A percentile compares a stretch with the other conserved stretches of the same genome.
phyloP scores from a whole-genome alignment of 2,888 invertebrate species.

The Parelbella ahira region DNA sequence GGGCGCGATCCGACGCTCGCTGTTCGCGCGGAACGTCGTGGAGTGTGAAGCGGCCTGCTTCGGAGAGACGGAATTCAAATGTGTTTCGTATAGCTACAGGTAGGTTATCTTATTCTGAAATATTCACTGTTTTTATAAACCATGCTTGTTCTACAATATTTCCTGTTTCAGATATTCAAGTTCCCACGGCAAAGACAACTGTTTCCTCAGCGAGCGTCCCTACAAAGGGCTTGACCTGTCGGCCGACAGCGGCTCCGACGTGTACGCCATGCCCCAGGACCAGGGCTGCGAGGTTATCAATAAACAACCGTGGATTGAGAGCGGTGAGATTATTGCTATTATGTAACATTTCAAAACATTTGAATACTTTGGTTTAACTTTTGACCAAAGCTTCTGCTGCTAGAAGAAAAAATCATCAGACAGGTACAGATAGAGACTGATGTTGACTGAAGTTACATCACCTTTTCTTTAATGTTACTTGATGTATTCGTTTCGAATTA shows the following conservation, averaged over 20 bases:
- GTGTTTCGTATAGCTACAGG: slow-evolving; percentile 89
- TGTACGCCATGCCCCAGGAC: slow-evolving; percentile 86
- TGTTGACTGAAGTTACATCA: no score
- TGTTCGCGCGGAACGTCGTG: slow-evolving; percentile 84
- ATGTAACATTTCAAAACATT: no score
- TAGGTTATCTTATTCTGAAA: no score
- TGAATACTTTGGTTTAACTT: no score
- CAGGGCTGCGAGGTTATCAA: slow-evolving; percentile 59
- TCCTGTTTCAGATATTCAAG: slow-evolving; percentile 74
- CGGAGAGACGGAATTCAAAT: slow-evolving; percentile 84
- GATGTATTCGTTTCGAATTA: no score
- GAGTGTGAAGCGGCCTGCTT: slow-evolving; percentile 89
- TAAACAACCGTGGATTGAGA: slow-evolving; percentile 76
- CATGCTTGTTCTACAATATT: no score
- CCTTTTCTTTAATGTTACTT: no score
- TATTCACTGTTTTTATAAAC: no score
- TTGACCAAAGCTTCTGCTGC: no score
- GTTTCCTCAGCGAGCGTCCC: slow-evolving; percentile 86
- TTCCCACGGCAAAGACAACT: slow-evolving; percentile 84
- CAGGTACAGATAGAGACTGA: no score
- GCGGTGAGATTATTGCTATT: no score
- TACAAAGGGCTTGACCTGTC: slow-evolving; percentile 86
- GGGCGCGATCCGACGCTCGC: slow-evolving; percentile 83
- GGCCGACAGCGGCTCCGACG: slow-evolving; percentile 88
- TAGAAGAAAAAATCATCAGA: no score